Evolutionary conservation across 2,797 vertebrate genomes (phyloP).

Genomic region (Lutjanus campechanus): DNA sequence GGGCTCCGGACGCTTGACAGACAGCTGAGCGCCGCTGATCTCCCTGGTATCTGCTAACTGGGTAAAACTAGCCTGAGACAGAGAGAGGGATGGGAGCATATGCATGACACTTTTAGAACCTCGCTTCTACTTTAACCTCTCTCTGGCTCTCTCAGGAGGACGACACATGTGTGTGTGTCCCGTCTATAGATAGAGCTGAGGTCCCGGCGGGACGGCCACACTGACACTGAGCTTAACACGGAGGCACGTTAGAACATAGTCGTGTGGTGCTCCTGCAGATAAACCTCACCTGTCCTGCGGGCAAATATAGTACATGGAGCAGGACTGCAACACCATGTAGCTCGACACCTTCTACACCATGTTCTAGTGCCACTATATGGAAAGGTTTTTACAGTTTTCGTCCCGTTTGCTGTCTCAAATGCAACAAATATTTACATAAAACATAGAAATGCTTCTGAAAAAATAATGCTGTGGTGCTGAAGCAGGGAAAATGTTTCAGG

Average conservation of each 20-base stretch:
- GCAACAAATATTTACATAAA: neutral
- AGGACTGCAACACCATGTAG: neutral
- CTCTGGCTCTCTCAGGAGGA: constrained; percentile 43
- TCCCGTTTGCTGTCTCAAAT: neutral
- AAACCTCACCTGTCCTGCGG: constrained; percentile 52
- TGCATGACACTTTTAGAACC: constrained; percentile 72
- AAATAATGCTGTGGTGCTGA: neutral
- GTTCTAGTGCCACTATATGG: neutral
- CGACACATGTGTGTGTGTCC: constrained; percentile 56
- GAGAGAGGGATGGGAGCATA: constrained; percentile 51
- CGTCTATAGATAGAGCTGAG: constrained; percentile 71
- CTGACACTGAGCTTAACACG: constrained; percentile 33
- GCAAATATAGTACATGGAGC: constrained; percentile 23
- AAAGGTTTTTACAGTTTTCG: neutral
- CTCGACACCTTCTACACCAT: neutral
- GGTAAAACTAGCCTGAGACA: constrained; percentile 70
- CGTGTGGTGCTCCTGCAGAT: constrained; percentile 18
- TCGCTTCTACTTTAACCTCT: constrained; percentile 63
- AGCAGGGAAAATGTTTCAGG: neutral
- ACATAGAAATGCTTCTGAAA: neutral
- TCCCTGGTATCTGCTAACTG: constrained; percentile 71
- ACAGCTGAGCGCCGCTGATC: constrained; percentile 77
- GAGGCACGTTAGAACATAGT: constrained; percentile 34
- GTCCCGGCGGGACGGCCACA: constrained; percentile 40
- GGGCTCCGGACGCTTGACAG: constrained; percentile 57